Evolutionary conservation across 2,888 invertebrate species (phyloP).

Genomic region (Metalampra italica): DNA sequence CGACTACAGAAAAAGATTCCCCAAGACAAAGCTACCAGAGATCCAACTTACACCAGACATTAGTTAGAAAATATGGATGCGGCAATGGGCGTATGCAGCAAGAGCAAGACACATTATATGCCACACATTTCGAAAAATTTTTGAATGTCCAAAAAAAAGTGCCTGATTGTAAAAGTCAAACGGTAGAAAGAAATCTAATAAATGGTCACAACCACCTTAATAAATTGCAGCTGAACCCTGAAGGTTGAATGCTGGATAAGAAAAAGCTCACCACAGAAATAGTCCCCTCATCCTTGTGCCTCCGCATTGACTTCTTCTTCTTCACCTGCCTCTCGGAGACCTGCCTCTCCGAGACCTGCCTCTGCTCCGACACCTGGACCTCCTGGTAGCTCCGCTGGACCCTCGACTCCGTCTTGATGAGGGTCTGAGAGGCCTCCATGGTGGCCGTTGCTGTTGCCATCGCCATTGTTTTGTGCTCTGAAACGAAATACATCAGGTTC

Average conservation of each 20-base stretch:
- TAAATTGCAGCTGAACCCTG: too few species aligned
- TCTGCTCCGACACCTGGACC: conserved; percentile 36
- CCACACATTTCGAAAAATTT: too few species aligned
- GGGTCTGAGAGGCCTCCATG: conserved; percentile 64
- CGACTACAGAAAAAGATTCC: too few species aligned
- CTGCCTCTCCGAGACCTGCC: conserved; percentile 26
- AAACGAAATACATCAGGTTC: conserved; percentile 9
- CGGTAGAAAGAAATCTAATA: too few species aligned
- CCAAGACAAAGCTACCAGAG: too few species aligned
- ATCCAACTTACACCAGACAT: too few species aligned
- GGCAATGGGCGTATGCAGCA: too few species aligned
- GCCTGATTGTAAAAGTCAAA: too few species aligned
- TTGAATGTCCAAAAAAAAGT: too few species aligned
- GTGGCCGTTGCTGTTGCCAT: conserved; percentile 60
- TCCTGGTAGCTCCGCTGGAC: conserved; percentile 63
- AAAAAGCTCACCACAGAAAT: conserved; percentile 72
- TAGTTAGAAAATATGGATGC: too few species aligned
- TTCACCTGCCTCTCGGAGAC: conserved; percentile 42
- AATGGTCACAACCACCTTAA: too few species aligned
- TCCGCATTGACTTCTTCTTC: conserved; percentile 68
- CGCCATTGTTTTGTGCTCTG: conserved; percentile 50
- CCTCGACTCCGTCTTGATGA: conserved; percentile 62
- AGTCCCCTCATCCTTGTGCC: conserved; percentile 75
- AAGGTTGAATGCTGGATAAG: neutral
- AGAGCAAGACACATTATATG: too few species aligned